Evolutionary conservation across 1,140 invertebrate species (phyloP).

Genomic region (Trichomalopsis sarcophagae): DNA sequence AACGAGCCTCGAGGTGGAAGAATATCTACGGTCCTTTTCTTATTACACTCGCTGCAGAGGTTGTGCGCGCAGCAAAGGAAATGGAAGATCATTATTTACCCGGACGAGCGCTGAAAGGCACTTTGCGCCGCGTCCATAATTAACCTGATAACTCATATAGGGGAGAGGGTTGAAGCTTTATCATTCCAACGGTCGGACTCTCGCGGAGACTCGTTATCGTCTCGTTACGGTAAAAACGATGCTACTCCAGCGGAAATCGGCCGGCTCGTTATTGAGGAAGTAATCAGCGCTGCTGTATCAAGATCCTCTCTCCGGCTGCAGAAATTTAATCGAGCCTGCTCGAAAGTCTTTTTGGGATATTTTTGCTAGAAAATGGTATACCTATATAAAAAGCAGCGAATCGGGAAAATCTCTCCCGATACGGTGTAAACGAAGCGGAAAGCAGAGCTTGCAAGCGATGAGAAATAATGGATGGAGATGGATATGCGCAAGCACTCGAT

Average conservation of each 20-base stretch:
- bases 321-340: too few relatives aligned
- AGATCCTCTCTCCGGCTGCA: background rate
- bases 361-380: too few relatives aligned
- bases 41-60: background rate
- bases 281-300: slow-evolving; percentile 11
- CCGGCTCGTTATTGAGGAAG: slow-evolving; percentile 24
- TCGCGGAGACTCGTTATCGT: slow-evolving; percentile 32
- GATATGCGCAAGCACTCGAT: slow-evolving; percentile 35
- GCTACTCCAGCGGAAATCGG: background rate
- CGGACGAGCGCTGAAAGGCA: slow-evolving; percentile 40
- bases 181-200: slow-evolving; percentile 4
- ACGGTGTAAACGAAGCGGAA: background rate
- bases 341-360: too few relatives aligned
- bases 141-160: slow-evolving; percentile 48
- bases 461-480: slow-evolving; percentile 45
- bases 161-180: background rate
- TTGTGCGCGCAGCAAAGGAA: slow-evolving; percentile 1
- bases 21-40: slow-evolving; percentile 19
- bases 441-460: background rate
- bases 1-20: background rate
- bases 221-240: slow-evolving; percentile 37
- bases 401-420: background rate
- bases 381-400: too few relatives aligned
- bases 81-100: slow-evolving; percentile 45
- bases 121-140: slow-evolving; percentile 38